Conservation (phyloP, 2,888 invertebrate genomes). For the Dynastes maya region DNA sequence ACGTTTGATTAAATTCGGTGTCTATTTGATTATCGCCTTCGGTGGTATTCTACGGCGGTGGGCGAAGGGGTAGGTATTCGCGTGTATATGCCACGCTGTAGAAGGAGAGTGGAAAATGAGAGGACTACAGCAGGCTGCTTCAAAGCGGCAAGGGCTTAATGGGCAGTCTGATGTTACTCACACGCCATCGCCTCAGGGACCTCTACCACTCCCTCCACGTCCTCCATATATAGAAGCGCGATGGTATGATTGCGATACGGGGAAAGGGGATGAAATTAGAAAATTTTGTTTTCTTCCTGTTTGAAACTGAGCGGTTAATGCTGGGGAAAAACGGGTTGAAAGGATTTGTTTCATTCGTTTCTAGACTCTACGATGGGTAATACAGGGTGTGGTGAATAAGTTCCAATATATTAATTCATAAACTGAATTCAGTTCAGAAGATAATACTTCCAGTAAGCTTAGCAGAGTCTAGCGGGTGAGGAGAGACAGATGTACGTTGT, state of each 20-base stretch:
- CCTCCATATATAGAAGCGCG: neutral
- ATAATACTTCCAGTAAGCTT: no score
- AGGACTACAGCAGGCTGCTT: neutral
- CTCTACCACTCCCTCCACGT: neutral
- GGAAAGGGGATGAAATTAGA: constrained; percentile 26
- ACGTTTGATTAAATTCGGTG: constrained; percentile 41
- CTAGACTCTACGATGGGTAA: no score
- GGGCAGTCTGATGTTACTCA: constrained; percentile 40
- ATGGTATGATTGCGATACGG: neutral
- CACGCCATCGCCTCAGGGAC: constrained; percentile 15
- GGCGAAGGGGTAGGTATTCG: neutral
- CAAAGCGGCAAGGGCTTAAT: constrained; percentile 20
- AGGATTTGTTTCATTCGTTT: constrained; percentile 2
- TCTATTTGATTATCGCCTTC: constrained; percentile 44
- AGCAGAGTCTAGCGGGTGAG: no score
- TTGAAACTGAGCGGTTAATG: neutral
- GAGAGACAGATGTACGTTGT: no score
- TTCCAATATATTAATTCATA: no score
- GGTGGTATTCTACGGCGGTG: neutral
- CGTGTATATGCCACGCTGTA: neutral
- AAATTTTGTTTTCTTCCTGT: constrained; percentile 34
- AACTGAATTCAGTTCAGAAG: no score
- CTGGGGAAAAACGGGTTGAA: neutral
- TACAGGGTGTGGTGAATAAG: no score
- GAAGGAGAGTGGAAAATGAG: neutral